phyloP scores from a whole-genome alignment of 1,140 invertebrate species.

The Neodiprion virginianus region DNA sequence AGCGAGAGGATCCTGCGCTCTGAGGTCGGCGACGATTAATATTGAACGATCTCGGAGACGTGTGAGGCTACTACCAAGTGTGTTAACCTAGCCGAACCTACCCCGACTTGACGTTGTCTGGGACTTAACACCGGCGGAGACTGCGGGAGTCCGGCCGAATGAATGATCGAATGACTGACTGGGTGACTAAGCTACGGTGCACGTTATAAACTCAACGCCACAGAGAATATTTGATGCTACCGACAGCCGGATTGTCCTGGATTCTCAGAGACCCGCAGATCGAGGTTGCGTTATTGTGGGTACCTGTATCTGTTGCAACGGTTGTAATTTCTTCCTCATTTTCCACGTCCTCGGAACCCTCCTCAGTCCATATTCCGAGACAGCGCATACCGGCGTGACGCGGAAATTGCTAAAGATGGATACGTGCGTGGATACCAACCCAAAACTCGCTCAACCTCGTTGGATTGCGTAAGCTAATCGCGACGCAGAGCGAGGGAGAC shows the following conservation, averaged over 20 bases:
- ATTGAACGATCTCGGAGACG: slow-evolving; percentile 1
- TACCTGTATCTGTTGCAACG: too few relatives aligned
- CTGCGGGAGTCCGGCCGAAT: background rate
- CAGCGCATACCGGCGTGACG: too few relatives aligned
- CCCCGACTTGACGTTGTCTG: background rate
- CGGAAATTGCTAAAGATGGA: too few relatives aligned
- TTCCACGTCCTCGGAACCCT: too few relatives aligned
- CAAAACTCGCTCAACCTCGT: too few relatives aligned
- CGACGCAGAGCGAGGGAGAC: background rate
- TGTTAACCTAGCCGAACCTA: slow-evolving; percentile 1
- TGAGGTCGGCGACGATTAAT: slow-evolving; percentile 1
- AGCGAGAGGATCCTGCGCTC: background rate
- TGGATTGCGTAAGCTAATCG: background rate
- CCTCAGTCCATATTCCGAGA: too few relatives aligned
- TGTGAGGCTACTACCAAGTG: slow-evolving; percentile 6
- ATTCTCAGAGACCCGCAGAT: background rate
- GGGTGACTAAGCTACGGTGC: background rate
- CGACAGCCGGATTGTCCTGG: background rate
- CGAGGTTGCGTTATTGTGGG: background rate
- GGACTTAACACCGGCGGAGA: too few relatives aligned
- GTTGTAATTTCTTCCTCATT: too few relatives aligned
- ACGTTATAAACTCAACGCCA: background rate
- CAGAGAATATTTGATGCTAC: background rate
- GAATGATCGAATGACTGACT: slow-evolving; percentile 1
- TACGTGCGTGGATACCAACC: too few relatives aligned